phyloP scores from a whole-genome alignment of 1,140 invertebrate genomes.

The Drosophila nannoptera region DNA sequence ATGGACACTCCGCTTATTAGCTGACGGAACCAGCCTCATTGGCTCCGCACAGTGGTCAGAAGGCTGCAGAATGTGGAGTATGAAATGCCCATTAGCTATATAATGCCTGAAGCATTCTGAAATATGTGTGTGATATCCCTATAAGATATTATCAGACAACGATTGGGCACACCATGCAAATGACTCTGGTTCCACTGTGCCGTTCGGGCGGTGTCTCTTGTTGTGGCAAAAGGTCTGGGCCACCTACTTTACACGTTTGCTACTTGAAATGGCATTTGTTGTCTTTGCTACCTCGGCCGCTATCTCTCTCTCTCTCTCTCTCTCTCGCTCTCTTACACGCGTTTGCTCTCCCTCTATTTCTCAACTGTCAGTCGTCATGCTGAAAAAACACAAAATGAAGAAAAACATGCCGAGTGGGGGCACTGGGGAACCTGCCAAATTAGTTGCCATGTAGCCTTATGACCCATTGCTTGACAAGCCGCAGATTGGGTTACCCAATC shows the following conservation, averaged over 20 bases:
- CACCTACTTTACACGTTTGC: constrained; percentile 75
- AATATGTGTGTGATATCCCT: too few species aligned
- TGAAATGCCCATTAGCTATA: too few species aligned
- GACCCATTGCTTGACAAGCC: constrained; percentile 66
- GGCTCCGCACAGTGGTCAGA: constrained; percentile 47
- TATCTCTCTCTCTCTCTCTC: neutral
- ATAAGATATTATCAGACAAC: too few species aligned
- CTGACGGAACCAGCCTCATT: constrained; percentile 38
- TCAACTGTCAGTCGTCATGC: constrained; percentile 26
- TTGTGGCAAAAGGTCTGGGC: constrained; percentile 66
- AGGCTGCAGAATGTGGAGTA: neutral
- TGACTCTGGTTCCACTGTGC: constrained; percentile 41
- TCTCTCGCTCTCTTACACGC: neutral
- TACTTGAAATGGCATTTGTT: constrained; percentile 77
- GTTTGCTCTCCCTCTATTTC: constrained; percentile 34
- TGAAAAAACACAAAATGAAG: constrained; percentile 57
- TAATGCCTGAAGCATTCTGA: neutral
- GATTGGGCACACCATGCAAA: neutral
- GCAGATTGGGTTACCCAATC: constrained; percentile 68
- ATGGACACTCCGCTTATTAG: constrained; percentile 70
- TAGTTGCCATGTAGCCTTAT: constrained; percentile 68
- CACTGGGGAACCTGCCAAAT: constrained; percentile 55
- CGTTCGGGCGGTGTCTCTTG: constrained; percentile 34
- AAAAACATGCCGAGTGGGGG: neutral
- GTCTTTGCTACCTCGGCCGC: constrained; percentile 45